Evolutionary conservation across 2,113 vertebrate species (phyloP).

Genomic region (Leptodactylus fuscus): DNA sequence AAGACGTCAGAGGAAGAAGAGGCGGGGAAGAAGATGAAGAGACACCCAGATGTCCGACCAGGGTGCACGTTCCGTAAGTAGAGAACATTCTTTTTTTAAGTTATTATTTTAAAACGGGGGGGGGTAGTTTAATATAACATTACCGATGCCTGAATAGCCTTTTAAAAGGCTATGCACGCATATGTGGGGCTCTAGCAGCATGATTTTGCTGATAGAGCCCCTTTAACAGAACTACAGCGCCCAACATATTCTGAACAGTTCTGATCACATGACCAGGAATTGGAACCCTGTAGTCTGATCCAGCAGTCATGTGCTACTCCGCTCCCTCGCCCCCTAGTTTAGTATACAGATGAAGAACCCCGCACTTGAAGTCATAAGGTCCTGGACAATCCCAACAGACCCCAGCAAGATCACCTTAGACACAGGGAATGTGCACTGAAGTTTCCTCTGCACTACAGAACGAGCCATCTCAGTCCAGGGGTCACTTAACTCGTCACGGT

Average conservation of each 20-base stretch:
- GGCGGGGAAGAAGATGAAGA: no score
- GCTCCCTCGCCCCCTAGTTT: not conserved
- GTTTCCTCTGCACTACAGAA: slow-evolving; percentile 87
- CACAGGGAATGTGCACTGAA: slow-evolving; percentile 86
- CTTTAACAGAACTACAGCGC: not conserved
- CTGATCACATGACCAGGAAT: no score
- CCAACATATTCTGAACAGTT: not conserved
- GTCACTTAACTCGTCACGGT: slow-evolving; percentile 80
- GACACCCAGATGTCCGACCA: no score
- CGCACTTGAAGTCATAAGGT: not conserved
- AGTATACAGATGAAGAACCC: not conserved
- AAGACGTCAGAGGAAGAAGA: no score
- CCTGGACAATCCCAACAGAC: not conserved
- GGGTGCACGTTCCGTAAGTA: no score
- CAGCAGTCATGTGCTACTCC: not conserved
- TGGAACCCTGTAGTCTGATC: not conserved
- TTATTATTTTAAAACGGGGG: no score
- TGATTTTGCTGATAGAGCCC: no score
- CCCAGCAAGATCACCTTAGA: slow-evolving; percentile 76
- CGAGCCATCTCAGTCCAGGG: slow-evolving; percentile 93
- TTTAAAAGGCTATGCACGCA: no score
- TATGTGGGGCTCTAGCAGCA: no score
- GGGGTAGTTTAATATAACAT: no score
- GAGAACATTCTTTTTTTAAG: no score
- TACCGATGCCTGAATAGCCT: no score